phyloP scores from a whole-genome alignment of 2,113 vertebrate species.

The Hepsetus odoe region DNA sequence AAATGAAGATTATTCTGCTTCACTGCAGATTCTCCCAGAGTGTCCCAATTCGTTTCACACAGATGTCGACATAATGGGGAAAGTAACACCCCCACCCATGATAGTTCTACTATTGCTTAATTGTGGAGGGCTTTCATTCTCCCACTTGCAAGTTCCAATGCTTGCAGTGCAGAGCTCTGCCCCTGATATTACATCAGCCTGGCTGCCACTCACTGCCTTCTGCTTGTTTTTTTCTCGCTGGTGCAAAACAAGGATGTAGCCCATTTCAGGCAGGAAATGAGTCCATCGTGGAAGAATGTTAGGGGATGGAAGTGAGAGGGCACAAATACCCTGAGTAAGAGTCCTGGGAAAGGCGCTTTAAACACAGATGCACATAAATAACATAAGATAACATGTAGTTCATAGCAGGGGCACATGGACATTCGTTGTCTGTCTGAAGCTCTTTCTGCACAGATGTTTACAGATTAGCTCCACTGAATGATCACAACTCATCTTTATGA shows the following conservation, averaged over 20 bases:
- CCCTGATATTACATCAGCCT: slow-evolving; percentile 33
- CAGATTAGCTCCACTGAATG: neutral
- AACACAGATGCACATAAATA: slow-evolving; percentile 34
- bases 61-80: neutral
- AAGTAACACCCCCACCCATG: neutral
- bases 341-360: slow-evolving; percentile 38
- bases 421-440: neutral
- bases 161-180: neutral
- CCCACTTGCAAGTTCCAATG: neutral
- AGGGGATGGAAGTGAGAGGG: slow-evolving; percentile 52
- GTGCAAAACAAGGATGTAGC: slow-evolving; percentile 55
- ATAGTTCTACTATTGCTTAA: neutral
- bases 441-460: neutral
- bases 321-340: slow-evolving; percentile 29
- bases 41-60: neutral
- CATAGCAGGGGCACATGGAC: neutral
- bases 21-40: neutral
- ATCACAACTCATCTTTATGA: neutral
- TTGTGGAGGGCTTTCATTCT: neutral
- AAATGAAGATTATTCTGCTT: neutral
- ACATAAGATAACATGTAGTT: neutral
- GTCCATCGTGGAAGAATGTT: slow-evolving; percentile 66
- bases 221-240: slow-evolving; percentile 17
- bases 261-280: slow-evolving; percentile 69
- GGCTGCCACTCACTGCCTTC: neutral